These are phyloP conservation scores for Salticus scenicus DNA, from an alignment of 2,888 invertebrate species.

Conservation along the genomic window DNA sequence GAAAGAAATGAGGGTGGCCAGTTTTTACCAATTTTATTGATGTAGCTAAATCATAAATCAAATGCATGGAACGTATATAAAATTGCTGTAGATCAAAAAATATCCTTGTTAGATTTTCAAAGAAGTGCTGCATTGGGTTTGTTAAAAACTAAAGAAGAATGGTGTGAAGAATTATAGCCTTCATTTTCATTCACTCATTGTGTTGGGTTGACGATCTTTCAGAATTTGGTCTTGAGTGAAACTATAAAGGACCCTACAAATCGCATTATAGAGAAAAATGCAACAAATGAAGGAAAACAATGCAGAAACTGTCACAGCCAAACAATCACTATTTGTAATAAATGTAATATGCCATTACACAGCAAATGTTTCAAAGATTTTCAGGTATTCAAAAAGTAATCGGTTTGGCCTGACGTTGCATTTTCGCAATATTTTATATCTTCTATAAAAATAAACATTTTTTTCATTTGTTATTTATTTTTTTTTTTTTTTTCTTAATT, in stretches of 20 bases:
- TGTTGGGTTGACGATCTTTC: slow-evolving; percentile 7
- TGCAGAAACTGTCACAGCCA: slow-evolving; percentile 6
- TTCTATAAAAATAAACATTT: slow-evolving; percentile 1
- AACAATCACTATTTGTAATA: slow-evolving; percentile 2
- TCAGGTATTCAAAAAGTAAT: background rate
- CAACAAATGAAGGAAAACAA: background rate
- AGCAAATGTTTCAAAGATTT: slow-evolving; percentile 20
- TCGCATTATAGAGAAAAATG: slow-evolving; percentile 5
- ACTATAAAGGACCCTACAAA: background rate
- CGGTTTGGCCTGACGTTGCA: background rate
- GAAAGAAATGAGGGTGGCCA: background rate
- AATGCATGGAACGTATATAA: slow-evolving; percentile 10
- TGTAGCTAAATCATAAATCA: background rate
- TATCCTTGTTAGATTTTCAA: slow-evolving; percentile 16
- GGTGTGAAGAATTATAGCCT: background rate
- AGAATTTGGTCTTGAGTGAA: background rate
- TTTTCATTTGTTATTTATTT: background rate
- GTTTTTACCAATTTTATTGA: slow-evolving; percentile 13
- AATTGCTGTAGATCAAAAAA: background rate
- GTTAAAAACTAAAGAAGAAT: slow-evolving; percentile 7
- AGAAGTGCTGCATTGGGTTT: slow-evolving; percentile 20
- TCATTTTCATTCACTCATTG: background rate
- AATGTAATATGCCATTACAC: slow-evolving; percentile 6
- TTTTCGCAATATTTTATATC: slow-evolving; percentile 16
- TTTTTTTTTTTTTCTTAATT: background rate